Conservation (phyloP, 2,888 invertebrate species). For the Ophion costatus region DNA sequence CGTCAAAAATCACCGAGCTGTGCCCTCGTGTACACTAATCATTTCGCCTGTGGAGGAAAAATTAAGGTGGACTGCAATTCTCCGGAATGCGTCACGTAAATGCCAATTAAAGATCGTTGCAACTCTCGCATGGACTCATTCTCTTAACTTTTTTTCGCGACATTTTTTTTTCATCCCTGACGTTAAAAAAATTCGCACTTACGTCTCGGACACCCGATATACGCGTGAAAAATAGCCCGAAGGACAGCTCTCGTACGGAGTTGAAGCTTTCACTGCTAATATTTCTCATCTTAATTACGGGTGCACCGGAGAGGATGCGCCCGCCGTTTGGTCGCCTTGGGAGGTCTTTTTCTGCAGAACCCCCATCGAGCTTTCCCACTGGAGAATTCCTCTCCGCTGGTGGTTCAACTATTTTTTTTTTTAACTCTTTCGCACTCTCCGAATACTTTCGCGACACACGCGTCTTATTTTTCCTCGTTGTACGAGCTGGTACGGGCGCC, state of each 20-base stretch:
- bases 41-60: conserved; percentile 6
- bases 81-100: neutral
- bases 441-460: neutral
- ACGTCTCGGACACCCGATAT: neutral
- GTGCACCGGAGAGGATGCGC: conserved; percentile 47
- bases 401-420: too few relatives aligned
- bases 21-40: conserved; percentile 17
- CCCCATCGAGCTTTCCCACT: conserved; percentile 59
- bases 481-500: neutral
- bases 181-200: neutral
- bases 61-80: neutral
- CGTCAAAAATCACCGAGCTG: conserved; percentile 21
- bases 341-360: conserved; percentile 52
- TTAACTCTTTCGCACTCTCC: neutral
- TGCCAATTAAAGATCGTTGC: too few relatives aligned
- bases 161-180: too few relatives aligned
- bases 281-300: conserved; percentile 66
- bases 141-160: too few relatives aligned
- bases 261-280: conserved; percentile 65
- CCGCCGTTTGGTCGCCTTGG: conserved; percentile 45
- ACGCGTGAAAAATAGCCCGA: conserved; percentile 9
- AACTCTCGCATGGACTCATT: too few relatives aligned
- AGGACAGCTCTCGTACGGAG: conserved; percentile 5
- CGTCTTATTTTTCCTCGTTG: conserved; percentile 9
- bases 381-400: neutral